Evolutionary conservation across 2,797 vertebrate species (phyloP), one percentile per base, ranked within the genome.

Genomic region (Gymnoscopelus microlampas): DNA sequence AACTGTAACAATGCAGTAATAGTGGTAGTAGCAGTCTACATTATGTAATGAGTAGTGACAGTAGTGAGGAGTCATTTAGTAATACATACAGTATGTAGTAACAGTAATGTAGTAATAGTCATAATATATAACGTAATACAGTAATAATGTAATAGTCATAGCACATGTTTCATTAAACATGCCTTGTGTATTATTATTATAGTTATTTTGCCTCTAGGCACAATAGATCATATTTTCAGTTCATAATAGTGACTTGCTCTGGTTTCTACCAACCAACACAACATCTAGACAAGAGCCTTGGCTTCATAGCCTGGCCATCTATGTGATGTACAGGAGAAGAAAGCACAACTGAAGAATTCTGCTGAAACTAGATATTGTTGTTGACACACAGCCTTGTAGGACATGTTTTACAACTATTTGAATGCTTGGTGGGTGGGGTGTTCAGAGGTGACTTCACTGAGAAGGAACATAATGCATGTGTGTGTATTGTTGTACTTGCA

Each of bases 331-430:
- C 39, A 44, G 9, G 39, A 44, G 39, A 44, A 44, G 39, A 10
- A 44, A 44, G 39, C 7, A 44, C 7, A 32, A 5, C 32, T 32
- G 32, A 32, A 35, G 32, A 35, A 44, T 44, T 51, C 12, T 51
- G 50, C 13, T 39, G 57, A 8, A 44, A 59, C n/a, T n/a, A 32
- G 32, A 59, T 59, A 59, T 59, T 59, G 57, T 35, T 59, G 5
- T 35, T 35, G 57, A 29, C 14, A 3, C 26, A n/a, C 29, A 59
- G 32, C 7, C 32, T 59, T 4, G 29, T 35, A 3, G 35, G 57
- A 59, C 57, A n/a, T 59, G 32, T 59, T 59, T n/a, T 59, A 5
- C 57, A 35, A 4, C 26, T 15, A 39, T 35, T 26, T 59, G 57
- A 59, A 29, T 8, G 32, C 29, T 32, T n/a, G 13, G 50, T 14